Conservation (phyloP, 2,888 invertebrate genomes). For the Escarpia spicata region DNA sequence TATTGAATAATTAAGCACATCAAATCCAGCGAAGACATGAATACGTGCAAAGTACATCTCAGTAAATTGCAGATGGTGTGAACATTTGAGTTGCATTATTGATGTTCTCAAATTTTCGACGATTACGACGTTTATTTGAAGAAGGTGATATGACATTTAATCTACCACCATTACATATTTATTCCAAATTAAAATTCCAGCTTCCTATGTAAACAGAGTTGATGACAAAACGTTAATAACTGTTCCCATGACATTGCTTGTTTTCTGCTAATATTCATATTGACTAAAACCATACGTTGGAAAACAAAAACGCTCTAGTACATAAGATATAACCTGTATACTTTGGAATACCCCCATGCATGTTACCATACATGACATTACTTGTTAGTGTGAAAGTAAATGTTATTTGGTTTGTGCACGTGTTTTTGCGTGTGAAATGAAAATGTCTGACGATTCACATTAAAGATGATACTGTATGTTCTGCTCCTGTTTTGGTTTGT, state of each 20-base stretch:
- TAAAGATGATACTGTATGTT: neutral
- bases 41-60: too few relatives aligned
- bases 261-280: too few relatives aligned
- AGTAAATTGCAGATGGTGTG: neutral
- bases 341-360: neutral
- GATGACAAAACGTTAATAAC: too few relatives aligned
- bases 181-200: too few relatives aligned
- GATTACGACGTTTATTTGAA: neutral
- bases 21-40: too few relatives aligned
- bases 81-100: neutral
- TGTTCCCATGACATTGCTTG: too few relatives aligned
- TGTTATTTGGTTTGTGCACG: neutral
- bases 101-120: neutral
- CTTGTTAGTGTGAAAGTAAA: neutral
- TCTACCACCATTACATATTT: too few relatives aligned
- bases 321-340: too few relatives aligned
- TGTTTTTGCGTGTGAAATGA: neutral
- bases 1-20: too few relatives aligned
- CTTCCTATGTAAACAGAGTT: too few relatives aligned
- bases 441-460: neutral
- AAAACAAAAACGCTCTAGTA: neutral
- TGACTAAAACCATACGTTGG: too few relatives aligned
- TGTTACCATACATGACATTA: neutral
- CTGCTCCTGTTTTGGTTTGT: neutral
- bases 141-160: too few relatives aligned